phyloP scores from a whole-genome alignment of 2,113 vertebrate genomes.

The Psephotus haematonotus region DNA sequence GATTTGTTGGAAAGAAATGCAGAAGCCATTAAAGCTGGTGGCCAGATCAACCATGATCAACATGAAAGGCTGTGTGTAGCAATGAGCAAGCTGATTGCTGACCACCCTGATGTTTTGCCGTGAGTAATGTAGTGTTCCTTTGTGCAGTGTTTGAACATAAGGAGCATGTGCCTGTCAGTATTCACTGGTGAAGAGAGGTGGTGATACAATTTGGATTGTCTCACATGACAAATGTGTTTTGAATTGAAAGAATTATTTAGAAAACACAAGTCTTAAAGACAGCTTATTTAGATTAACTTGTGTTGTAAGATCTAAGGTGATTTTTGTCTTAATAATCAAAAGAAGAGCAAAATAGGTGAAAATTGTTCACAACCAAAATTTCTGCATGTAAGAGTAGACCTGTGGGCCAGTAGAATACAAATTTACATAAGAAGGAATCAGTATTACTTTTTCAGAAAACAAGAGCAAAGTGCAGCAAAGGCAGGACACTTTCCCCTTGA shows the following conservation, averaged over 20 bases:
- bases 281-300: background rate
- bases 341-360: background rate
- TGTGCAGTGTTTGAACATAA: background rate
- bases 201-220: background rate
- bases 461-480: background rate
- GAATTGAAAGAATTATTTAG: background rate
- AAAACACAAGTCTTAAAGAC: background rate
- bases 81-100: slow-evolving; percentile 87
- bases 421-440: accelerated
- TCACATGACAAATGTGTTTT: background rate
- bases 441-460: background rate
- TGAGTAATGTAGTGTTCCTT: slow-evolving; percentile 73
- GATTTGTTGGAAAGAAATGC: slow-evolving; percentile 93
- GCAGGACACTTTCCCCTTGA: background rate
- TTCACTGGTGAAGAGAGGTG: background rate
- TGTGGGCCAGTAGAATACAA: background rate
- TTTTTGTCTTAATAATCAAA: background rate
- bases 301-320: background rate
- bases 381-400: background rate
- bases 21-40: slow-evolving; percentile 82
- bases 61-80: slow-evolving; percentile 96
- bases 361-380: background rate
- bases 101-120: slow-evolving; percentile 88
- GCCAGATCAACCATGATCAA: slow-evolving; percentile 87
- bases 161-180: accelerated